These are phyloP conservation scores for Argyresthia goedartella DNA, from an alignment of 2,888 invertebrate genomes.

Conservation along the genomic window DNA sequence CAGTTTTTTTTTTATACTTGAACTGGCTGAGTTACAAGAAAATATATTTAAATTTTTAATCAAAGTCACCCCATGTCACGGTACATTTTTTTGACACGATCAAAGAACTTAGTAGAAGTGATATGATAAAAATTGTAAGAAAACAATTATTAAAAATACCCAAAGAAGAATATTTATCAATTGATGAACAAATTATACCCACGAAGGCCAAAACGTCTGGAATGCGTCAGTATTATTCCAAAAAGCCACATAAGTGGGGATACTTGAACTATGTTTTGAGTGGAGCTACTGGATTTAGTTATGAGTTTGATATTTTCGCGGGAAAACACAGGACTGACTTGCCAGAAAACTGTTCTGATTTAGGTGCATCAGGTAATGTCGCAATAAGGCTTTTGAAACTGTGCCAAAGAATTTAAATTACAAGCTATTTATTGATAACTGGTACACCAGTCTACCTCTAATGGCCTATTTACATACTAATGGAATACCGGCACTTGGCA, in stretches of 20 bases:
- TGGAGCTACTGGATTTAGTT: conserved; percentile 3
- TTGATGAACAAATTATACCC: too few relatives aligned
- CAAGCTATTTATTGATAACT: conserved; percentile 27
- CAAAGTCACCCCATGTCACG: too few relatives aligned
- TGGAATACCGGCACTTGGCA: not conserved
- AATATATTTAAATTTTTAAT: too few relatives aligned
- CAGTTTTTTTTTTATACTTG: too few relatives aligned
- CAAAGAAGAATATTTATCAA: too few relatives aligned
- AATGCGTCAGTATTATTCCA: not conserved
- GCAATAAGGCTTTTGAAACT: conserved; percentile 18
- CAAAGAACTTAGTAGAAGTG: too few relatives aligned
- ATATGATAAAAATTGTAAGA: too few relatives aligned
- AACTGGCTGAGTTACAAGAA: too few relatives aligned
- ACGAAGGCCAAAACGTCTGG: too few relatives aligned
- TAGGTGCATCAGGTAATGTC: conserved; percentile 21
- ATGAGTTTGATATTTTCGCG: conserved; percentile 3
- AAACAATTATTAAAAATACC: too few relatives aligned
- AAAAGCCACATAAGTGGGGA: conserved; percentile 4
- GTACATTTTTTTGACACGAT: too few relatives aligned
- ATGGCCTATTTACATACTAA: too few relatives aligned
- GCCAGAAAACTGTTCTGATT: conserved; percentile 19
- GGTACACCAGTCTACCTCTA: conserved; percentile 17
- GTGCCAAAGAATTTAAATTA: conserved; percentile 21
- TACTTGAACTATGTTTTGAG: conserved; percentile 3
- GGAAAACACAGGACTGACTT: conserved; percentile 8